phyloP scores from a whole-genome alignment of 2,888 invertebrate species.

The Tromatobia lineatoria region DNA sequence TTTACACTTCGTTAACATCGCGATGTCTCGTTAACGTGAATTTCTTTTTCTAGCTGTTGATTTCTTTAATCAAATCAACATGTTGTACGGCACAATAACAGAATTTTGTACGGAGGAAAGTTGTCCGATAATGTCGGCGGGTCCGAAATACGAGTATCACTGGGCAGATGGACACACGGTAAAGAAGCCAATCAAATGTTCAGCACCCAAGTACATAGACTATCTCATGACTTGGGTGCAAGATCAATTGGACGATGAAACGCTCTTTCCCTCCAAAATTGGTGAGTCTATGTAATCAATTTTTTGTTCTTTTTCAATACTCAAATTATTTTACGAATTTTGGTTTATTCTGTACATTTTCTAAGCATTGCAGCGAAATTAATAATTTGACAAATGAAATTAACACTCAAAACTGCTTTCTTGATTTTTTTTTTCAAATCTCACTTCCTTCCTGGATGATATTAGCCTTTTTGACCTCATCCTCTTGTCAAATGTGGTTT shows the following conservation, averaged over 20 bases:
- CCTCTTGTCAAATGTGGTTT: neutral
- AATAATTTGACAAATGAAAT: neutral
- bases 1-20: too few relatives aligned
- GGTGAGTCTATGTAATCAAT: slow-evolving; percentile 85
- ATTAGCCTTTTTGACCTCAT: neutral
- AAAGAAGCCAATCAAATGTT: slow-evolving; percentile 99
- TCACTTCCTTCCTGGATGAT: neutral
- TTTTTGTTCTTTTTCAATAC: neutral
- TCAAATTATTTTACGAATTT: neutral
- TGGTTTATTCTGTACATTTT: neutral
- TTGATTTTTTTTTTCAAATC: neutral
- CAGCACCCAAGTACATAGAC: slow-evolving; percentile 99
- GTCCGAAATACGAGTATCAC: slow-evolving; percentile 99
- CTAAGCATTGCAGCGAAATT: neutral
- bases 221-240: slow-evolving; percentile 99
- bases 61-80: slow-evolving; percentile 99
- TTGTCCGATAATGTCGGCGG: slow-evolving; percentile 99
- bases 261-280: slow-evolving; percentile 99
- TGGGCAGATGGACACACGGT: slow-evolving; percentile 99
- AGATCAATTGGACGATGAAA: slow-evolving; percentile 99
- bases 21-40: neutral
- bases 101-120: slow-evolving; percentile 99
- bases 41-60: slow-evolving; percentile 93
- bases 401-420: neutral
- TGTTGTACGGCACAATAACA: slow-evolving; percentile 99